Percentiles rank a stretch among this genome's conserved stretches.
Evolutionary conservation across 2,888 invertebrate species (phyloP).

Genomic region (Resseliella maxima): DNA sequence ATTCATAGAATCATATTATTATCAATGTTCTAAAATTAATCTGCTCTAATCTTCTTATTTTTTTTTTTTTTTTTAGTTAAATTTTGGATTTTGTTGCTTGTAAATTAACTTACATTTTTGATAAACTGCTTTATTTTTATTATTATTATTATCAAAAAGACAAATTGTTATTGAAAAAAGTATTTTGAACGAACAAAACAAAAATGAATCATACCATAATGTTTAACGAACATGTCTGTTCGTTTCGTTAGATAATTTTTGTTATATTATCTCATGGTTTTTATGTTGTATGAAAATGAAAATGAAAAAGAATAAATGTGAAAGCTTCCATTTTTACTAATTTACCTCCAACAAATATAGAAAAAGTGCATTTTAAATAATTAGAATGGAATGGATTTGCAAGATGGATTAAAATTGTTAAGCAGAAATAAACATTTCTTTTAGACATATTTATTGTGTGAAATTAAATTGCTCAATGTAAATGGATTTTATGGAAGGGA

Average conservation of each 20-base stretch:
- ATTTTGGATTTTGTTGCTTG: background rate
- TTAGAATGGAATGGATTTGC: background rate
- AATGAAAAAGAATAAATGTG: background rate
- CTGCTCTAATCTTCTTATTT: no score
- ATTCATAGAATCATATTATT: background rate
- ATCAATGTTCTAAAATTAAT: background rate
- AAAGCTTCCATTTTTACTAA: background rate
- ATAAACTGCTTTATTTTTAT: background rate
- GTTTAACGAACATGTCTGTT: background rate
- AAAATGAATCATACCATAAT: background rate
- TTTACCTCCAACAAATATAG: background rate
- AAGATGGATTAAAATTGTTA: no score
- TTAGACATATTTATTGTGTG: background rate
- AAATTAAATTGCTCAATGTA: background rate
- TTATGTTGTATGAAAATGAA: background rate
- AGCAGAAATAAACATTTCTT: background rate
- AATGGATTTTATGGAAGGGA: background rate
- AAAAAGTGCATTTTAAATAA: background rate
- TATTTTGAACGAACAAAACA: background rate
- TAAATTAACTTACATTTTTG: background rate
- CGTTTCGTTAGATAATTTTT: constrained; percentile 12
- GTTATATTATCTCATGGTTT: background rate
- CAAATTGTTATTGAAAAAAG: background rate
- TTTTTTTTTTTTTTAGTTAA: background rate
- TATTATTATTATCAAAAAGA: background rate